A percentile compares a stretch with the other conserved stretches of the same genome.
These are phyloP conservation scores for Rhinella marina DNA, from an alignment of 2,797 vertebrate genomes.

Conservation along the genomic window DNA sequence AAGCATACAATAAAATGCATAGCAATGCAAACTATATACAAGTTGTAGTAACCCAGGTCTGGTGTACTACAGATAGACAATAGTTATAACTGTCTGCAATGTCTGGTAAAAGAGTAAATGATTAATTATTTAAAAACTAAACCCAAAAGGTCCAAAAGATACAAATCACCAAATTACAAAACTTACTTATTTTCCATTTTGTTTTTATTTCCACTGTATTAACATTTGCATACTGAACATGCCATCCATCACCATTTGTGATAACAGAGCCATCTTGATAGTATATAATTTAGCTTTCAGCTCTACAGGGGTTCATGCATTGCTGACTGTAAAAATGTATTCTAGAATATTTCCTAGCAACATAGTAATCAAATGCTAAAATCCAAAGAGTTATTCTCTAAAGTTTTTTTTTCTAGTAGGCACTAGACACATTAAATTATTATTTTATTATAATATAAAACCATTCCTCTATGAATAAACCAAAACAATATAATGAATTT, in stretches of 20 bases:
- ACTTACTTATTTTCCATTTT: background rate
- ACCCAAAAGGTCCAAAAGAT: background rate
- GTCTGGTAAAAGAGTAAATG: background rate
- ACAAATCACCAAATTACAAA: background rate
- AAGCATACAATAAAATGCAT: too few relatives aligned
- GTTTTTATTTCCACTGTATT: background rate
- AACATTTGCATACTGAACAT: background rate
- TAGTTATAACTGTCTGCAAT: background rate
- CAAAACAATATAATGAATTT: slow-evolving; percentile 20
- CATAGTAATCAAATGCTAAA: background rate
- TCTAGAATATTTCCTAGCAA: slow-evolving; percentile 5
- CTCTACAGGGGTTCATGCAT: slow-evolving; percentile 11
- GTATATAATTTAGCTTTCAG: slow-evolving; percentile 21
- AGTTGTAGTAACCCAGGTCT: too few relatives aligned
- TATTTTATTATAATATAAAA: slow-evolving; percentile 27
- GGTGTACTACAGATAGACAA: background rate
- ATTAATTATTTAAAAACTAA: background rate
- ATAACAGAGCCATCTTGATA: background rate
- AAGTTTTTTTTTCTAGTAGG: background rate
- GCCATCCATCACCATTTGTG: background rate
- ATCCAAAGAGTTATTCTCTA: background rate
- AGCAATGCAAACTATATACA: too few relatives aligned
- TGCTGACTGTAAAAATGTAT: background rate
- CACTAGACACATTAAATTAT: background rate
- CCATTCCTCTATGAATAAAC: slow-evolving; percentile 5